Evolutionary conservation across 1,140 invertebrate genomes (phyloP), one percentile per base, ranked within the genome.

Genomic region (Radopholus similis): DNA sequence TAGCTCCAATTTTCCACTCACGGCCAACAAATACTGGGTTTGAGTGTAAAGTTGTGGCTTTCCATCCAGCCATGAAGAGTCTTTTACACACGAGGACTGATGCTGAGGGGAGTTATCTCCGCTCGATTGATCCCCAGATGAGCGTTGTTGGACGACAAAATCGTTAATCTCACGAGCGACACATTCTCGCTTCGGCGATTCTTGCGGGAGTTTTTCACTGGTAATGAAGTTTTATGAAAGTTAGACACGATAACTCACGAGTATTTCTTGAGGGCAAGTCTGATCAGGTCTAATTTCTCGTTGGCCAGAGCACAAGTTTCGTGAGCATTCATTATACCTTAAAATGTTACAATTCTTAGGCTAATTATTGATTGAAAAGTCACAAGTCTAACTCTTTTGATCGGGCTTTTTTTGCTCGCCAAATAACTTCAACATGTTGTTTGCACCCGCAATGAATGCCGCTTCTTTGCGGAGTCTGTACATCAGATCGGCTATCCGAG

Each of bases 361-460:
- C 0, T 21, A 34, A 62, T 68, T 34, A 21, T 26, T 54, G 34
- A 44, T 23, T 30, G 21, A 59, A 9, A 63, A 37, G n/a, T n/a
- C 9, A 15, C 18, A 63, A 51, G 3, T 37, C 51, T 15, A 13
- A 38, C 42, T 78, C 34, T 76, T 68, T 15, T 51, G 53, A 35
- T 97, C 95, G 64, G 90, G 89, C 58, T 91, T 89, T 86, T 95
- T 95, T 66, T 87, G 87, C 77, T 88, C 89, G 84, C 94, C 91
- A 72, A 98, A 85, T 21, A 81, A 77, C 70, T 82, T 83, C 13
- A 86, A 79, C 68, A 92, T 93, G 88, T 98, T 98, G 85, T 95
- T 95, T 62, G 95, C 94, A 26, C 96, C 96, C 83, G 97, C 95
- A 1, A 93, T 90, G 18, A 98, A 92, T 49, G 95, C 93, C 53